phyloP scores from a whole-genome alignment of 1,140 invertebrate genomes.

The Maconellicoccus hirsutus region DNA sequence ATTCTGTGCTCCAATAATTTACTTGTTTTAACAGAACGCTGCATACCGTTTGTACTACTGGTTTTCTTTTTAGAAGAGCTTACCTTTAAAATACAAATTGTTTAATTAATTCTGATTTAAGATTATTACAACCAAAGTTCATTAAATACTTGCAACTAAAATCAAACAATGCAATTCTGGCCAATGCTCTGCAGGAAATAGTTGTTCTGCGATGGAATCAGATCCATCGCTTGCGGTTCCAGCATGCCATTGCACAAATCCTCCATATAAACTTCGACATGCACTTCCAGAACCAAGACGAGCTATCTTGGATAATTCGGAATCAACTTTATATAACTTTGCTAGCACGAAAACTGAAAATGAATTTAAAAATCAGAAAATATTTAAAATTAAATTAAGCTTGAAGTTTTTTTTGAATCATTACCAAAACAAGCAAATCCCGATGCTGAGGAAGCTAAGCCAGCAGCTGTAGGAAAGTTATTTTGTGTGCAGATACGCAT shows the following conservation, averaged over 20 bases:
- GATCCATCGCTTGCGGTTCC: slow-evolving; percentile 49
- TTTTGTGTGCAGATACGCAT: slow-evolving; percentile 73
- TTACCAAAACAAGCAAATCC: slow-evolving; percentile 85
- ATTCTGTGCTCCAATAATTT: slow-evolving; percentile 65
- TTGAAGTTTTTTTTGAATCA: too few relatives aligned
- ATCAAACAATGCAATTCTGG: slow-evolving; percentile 80
- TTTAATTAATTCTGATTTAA: background rate
- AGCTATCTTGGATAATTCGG: slow-evolving; percentile 72
- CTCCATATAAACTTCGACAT: slow-evolving; percentile 86
- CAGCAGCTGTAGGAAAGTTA: slow-evolving; percentile 98
- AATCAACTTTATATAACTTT: slow-evolving; percentile 60
- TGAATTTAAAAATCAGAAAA: background rate
- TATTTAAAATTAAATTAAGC: slow-evolving; percentile 26
- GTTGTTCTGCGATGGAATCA: slow-evolving; percentile 72
- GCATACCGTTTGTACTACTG: slow-evolving; percentile 88
- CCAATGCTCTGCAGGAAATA: slow-evolving; percentile 70
- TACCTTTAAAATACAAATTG: slow-evolving; percentile 41
- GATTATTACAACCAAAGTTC: background rate
- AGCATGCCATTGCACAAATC: slow-evolving; percentile 75
- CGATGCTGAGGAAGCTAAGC: slow-evolving; percentile 93
- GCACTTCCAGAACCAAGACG: slow-evolving; percentile 89
- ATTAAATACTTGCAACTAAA: slow-evolving; percentile 55
- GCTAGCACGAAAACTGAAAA: slow-evolving; percentile 55
- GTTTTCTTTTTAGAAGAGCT: slow-evolving; percentile 76
- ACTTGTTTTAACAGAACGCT: slow-evolving; percentile 65